Percentiles rank a stretch among this genome's conserved stretches.
These are phyloP conservation scores for Notiomystis cincta DNA, from an alignment of 2,113 vertebrate species.

Conservation along the genomic window DNA sequence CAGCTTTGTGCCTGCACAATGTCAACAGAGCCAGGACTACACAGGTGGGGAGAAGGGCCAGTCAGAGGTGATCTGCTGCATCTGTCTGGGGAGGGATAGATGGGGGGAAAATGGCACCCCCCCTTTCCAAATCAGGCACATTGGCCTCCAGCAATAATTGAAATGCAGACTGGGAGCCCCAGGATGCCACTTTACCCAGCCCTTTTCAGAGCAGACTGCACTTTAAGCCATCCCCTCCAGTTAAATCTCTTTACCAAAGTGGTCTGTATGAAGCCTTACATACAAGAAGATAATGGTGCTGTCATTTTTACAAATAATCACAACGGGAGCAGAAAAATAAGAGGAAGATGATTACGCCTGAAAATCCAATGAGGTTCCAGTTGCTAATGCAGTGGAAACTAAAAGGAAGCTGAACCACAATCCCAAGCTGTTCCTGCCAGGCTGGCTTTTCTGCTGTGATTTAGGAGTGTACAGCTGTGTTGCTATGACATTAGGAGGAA, in stretches of 20 bases:
- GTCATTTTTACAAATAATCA: constrained; percentile 50
- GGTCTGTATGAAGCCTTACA: constrained; percentile 1
- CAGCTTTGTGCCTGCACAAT: not conserved
- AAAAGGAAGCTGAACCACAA: not conserved
- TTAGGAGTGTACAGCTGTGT: not conserved
- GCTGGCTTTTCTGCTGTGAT: not conserved
- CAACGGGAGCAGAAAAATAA: constrained; percentile 26
- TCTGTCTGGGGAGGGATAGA: not conserved
- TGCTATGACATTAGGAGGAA: not conserved
- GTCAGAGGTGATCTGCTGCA: not conserved
- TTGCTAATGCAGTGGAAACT: not conserved
- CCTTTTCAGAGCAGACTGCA: constrained; percentile 16
- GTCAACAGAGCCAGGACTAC: not conserved
- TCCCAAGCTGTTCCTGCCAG: not conserved
- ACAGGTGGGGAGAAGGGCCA: not conserved
- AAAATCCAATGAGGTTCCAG: constrained; percentile 1
- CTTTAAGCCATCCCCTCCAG: constrained; percentile 40
- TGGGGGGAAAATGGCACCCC: not conserved
- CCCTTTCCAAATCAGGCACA: not conserved
- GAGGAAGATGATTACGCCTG: not conserved
- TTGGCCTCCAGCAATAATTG: not conserved
- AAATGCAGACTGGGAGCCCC: not conserved
- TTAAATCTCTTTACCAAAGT: constrained; percentile 43
- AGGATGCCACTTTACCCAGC: constrained; percentile 11
- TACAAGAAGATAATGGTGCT: constrained; percentile 37